A percentile compares a stretch with the other conserved stretches of the same genome.
Evolutionary conservation across 2,797 vertebrate genomes (phyloP).

Genomic region (Falco novaeseelandiae): DNA sequence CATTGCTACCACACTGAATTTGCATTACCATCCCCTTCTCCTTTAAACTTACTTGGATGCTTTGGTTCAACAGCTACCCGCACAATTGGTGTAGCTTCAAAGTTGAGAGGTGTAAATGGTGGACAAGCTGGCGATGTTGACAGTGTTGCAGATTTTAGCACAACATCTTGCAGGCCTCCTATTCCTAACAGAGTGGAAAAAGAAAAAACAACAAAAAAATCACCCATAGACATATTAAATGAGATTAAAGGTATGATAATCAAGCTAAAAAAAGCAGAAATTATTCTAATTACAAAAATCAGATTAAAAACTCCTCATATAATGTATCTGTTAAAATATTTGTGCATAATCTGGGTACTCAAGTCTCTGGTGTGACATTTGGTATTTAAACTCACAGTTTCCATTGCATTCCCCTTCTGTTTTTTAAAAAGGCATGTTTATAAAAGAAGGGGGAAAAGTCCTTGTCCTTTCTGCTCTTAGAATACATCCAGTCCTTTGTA

Average conservation of each 20-base stretch:
- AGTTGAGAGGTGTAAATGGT: conserved; percentile 91
- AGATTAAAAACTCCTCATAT: not conserved
- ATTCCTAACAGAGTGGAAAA: conserved; percentile 80
- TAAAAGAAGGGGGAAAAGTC: not conserved
- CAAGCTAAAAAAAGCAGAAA: not conserved
- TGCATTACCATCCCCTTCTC: not conserved
- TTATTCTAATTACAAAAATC: not conserved
- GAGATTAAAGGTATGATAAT: not conserved
- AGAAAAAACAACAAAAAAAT: not conserved
- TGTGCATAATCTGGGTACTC: not conserved
- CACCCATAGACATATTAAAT: not conserved
- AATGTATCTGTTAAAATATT: not conserved
- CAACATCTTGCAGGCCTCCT: conserved; percentile 88
- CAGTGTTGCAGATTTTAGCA: conserved; percentile 94
- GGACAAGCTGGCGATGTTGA: conserved; percentile 88
- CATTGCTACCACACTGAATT: not conserved
- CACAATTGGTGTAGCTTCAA: conserved; percentile 93
- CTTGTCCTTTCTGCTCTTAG: too few relatives aligned
- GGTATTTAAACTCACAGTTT: not conserved
- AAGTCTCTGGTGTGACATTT: not conserved
- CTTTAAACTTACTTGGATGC: conserved; percentile 87
- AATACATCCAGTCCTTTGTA: not conserved
- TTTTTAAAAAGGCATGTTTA: not conserved
- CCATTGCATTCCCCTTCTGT: not conserved
- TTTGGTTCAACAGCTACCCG: conserved; percentile 93